These are phyloP conservation scores for Stenotaenia linearis DNA, from an alignment of 2,888 invertebrate species.

Conservation along the genomic window DNA sequence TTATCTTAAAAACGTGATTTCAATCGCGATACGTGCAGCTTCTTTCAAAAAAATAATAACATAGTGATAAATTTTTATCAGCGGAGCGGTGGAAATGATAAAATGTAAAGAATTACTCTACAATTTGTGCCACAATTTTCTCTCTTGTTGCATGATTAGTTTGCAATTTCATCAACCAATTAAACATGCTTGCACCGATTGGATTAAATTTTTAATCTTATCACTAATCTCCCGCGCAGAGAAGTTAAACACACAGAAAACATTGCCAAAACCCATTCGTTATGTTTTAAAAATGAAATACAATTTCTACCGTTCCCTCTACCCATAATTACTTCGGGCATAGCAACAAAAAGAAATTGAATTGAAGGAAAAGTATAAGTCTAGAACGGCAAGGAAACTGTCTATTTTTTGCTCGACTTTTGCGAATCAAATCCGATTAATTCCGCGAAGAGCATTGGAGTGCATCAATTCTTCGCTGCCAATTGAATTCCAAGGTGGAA, in stretches of 20 bases:
- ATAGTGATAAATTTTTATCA: no score
- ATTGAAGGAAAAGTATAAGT: background rate
- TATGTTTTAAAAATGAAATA: background rate
- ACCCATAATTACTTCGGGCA: background rate
- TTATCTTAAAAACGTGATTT: no score
- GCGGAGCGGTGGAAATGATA: no score
- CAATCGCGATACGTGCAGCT: no score
- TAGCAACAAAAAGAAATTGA: background rate
- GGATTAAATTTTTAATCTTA: conserved; percentile 3
- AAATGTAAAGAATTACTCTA: background rate
- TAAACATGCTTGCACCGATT: background rate
- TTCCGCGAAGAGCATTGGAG: conserved; percentile 11
- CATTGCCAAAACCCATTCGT: background rate
- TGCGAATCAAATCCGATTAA: conserved; percentile 20
- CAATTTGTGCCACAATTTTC: background rate
- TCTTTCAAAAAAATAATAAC: no score
- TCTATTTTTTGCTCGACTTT: background rate
- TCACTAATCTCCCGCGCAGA: background rate
- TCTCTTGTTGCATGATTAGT: background rate
- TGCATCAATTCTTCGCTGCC: conserved; percentile 19
- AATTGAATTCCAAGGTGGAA: conserved; percentile 17
- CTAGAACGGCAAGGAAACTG: background rate
- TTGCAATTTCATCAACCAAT: conserved; percentile 24
- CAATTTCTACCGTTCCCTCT: background rate
- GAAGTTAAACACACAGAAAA: background rate